Conservation (phyloP, 1,140 invertebrate species). For the Dryas iulia region DNA sequence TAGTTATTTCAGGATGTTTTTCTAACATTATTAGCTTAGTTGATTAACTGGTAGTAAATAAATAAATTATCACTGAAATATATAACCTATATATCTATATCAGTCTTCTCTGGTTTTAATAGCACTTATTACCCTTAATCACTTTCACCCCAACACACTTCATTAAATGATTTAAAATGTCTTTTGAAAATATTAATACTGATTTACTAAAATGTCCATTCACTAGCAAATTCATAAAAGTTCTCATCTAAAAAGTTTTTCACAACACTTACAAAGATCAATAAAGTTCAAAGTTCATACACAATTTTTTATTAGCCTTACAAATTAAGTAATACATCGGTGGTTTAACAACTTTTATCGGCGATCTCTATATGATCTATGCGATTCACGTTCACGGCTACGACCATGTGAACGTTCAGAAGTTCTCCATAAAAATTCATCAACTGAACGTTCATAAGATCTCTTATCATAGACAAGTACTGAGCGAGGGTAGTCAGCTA, state of each 20-base stretch:
- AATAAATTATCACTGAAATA: slow-evolving; percentile 3
- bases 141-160: slow-evolving; percentile 32
- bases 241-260: slow-evolving; percentile 50
- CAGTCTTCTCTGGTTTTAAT: slow-evolving; percentile 20
- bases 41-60: background rate
- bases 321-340: slow-evolving; percentile 67
- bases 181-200: slow-evolving; percentile 6
- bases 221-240: slow-evolving; percentile 8
- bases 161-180: slow-evolving; percentile 13
- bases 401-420: slow-evolving; percentile 82
- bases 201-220: slow-evolving; percentile 29
- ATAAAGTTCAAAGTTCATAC: slow-evolving; percentile 79
- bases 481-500: slow-evolving; percentile 81
- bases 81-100: slow-evolving; percentile 5
- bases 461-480: slow-evolving; percentile 85
- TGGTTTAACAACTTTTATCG: slow-evolving; percentile 61
- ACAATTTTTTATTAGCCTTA: slow-evolving; percentile 73
- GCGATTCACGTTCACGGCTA: slow-evolving; percentile 79
- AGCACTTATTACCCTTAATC: slow-evolving; percentile 26
- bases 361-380: slow-evolving; percentile 76
- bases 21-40: slow-evolving; percentile 1
- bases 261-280: slow-evolving; percentile 70
- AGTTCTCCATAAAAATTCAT: slow-evolving; percentile 94
- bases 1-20: background rate
- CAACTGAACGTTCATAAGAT: slow-evolving; percentile 93